phyloP scores from a whole-genome alignment of 2,888 invertebrate species.

The Mythimna vitellina region DNA sequence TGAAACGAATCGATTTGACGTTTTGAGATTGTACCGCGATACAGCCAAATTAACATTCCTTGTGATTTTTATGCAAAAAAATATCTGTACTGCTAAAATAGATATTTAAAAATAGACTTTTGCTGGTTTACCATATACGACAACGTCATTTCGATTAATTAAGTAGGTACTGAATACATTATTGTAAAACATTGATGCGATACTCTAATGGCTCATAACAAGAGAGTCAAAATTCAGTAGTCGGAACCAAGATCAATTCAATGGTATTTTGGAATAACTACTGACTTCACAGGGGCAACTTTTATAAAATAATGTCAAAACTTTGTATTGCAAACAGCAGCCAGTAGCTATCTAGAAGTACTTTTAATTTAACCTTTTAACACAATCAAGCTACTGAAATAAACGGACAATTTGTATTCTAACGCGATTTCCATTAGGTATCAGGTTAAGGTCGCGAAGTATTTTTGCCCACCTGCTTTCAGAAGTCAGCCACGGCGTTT shows the following conservation, averaged over 20 bases:
- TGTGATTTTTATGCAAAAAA: background rate
- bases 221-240: background rate
- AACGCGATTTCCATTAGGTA: background rate
- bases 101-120: background rate
- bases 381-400: constrained; percentile 1
- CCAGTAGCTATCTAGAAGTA: background rate
- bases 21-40: constrained; percentile 4
- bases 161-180: no score
- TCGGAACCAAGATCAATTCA: no score
- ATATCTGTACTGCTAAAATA: background rate
- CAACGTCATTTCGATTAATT: background rate
- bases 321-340: background rate
- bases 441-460: constrained; percentile 5
- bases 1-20: constrained; percentile 37
- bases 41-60: constrained; percentile 26
- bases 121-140: background rate
- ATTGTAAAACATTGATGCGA: no score
- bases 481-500: background rate
- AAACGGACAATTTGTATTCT: constrained; percentile 9
- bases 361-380: constrained; percentile 8
- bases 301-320: no score
- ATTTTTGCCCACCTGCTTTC: background rate
- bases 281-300: background rate
- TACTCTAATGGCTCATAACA: no score
- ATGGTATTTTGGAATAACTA: background rate